phyloP scores from a whole-genome alignment of 1,140 invertebrate genomes.

The Drepana arcuata region DNA sequence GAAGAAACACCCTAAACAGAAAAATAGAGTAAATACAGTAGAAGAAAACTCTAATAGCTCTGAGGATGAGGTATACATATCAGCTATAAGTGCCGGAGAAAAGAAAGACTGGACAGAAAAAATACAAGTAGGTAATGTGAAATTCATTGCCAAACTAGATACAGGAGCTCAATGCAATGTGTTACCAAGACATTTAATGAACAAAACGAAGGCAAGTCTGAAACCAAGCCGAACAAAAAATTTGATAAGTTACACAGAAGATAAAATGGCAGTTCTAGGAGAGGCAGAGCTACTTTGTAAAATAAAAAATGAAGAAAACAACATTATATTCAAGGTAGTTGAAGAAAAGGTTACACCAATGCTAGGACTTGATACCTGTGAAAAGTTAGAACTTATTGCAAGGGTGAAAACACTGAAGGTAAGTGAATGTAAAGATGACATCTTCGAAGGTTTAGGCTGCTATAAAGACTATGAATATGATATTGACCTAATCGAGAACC shows the following conservation, averaged over 20 bases:
- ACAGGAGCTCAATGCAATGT: constrained; percentile 12
- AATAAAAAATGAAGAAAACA: constrained; percentile 11
- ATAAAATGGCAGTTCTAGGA: constrained; percentile 12
- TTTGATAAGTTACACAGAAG: constrained; percentile 8
- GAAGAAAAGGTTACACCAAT: constrained; percentile 12
- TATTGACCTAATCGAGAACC: no score
- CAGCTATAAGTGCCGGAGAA: constrained; percentile 7
- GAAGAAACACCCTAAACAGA: constrained; percentile 2
- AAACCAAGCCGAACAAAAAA: constrained; percentile 10
- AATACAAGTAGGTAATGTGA: constrained; percentile 6
- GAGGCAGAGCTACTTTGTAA: constrained; percentile 2
- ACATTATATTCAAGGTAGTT: constrained; percentile 11
- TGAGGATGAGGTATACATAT: constrained; percentile 11
- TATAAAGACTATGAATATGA: no score
- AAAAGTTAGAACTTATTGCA: no score
- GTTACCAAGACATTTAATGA: constrained; percentile 6
- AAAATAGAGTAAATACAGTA: constrained; percentile 8
- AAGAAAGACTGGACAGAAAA: constrained; percentile 9
- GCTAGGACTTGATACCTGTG: no score
- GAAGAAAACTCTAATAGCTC: constrained; percentile 9
- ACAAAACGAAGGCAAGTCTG: constrained; percentile 6
- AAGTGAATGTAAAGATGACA: no score
- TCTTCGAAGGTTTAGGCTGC: no score
- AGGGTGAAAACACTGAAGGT: no score
- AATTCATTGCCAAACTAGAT: no score